phyloP scores from a whole-genome alignment of 2,888 invertebrate genomes.

The Eupelmus urozonus region DNA sequence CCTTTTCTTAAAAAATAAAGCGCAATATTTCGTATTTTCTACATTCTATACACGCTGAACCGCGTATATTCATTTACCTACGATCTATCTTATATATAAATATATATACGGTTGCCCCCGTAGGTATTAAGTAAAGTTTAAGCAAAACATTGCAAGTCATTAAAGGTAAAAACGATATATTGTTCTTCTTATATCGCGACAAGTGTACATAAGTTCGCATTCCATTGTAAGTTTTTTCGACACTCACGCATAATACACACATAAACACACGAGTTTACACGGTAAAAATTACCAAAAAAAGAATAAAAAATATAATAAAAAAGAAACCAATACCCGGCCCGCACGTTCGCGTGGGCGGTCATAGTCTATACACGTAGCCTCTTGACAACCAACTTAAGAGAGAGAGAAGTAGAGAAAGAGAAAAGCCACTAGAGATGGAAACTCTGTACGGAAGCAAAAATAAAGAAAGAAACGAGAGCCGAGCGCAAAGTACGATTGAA shows the following conservation, averaged over 20 bases:
- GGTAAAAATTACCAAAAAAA: background rate
- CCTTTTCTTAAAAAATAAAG: conserved; percentile 50
- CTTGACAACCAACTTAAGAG: background rate
- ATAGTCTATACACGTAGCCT: too few species aligned
- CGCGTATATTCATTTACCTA: too few species aligned
- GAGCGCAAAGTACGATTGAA: conserved; percentile 48
- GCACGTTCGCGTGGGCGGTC: too few species aligned
- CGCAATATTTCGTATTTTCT: conserved; percentile 64
- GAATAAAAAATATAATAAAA: conserved; percentile 1
- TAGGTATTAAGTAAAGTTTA: conserved; percentile 54
- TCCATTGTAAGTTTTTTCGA: conserved; percentile 48
- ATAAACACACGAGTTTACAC: background rate
- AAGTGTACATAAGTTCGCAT: conserved; percentile 54
- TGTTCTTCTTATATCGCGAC: conserved; percentile 49
- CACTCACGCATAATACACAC: conserved; percentile 31
- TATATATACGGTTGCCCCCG: conserved; percentile 33
- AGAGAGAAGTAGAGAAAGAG: background rate
- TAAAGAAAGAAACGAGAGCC: too few species aligned
- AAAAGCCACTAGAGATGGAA: background rate
- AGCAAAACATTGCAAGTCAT: conserved; percentile 36
- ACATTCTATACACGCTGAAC: conserved; percentile 63
- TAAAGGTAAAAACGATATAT: conserved; percentile 44
- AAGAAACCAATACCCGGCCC: background rate
- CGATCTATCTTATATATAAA: too few species aligned
- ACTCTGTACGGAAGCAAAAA: background rate